phyloP scores from a whole-genome alignment of 2,797 vertebrate genomes.

The Acanthornis magna region DNA sequence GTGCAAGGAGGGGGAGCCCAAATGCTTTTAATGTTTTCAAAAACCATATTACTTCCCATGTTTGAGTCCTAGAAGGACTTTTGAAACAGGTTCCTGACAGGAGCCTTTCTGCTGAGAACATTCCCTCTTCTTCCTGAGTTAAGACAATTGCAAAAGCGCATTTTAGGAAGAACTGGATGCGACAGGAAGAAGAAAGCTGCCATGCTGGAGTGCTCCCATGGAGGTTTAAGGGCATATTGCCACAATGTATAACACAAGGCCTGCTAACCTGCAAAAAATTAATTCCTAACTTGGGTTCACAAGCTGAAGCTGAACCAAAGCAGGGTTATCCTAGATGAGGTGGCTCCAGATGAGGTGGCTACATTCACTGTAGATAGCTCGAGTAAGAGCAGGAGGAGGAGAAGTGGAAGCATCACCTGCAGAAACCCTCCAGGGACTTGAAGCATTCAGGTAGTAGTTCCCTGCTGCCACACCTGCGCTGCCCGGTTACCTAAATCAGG shows the following conservation, averaged over 20 bases:
- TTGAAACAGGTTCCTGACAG: not conserved
- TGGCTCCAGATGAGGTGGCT: not conserved
- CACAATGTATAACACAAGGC: not conserved
- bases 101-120: not conserved
- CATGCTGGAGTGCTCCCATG: rapidly evolving
- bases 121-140: not conserved
- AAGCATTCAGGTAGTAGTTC: not conserved
- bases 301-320: not conserved
- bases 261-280: not conserved
- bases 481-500: not conserved
- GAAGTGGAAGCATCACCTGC: not conserved
- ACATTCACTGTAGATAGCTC: not conserved
- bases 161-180: not conserved
- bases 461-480: not conserved
- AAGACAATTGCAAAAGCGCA: not conserved
- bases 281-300: not conserved
- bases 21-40: not conserved
- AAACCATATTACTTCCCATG: not conserved
- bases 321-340: not conserved
- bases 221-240: not conserved
- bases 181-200: not conserved
- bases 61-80: not conserved
- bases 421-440: not conserved
- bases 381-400: not conserved
- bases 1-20: not conserved